Evolutionary conservation across 2,888 invertebrate species (phyloP), one percentile per base, ranked within the genome.

Genomic region (Drosophila multiciliata): DNA sequence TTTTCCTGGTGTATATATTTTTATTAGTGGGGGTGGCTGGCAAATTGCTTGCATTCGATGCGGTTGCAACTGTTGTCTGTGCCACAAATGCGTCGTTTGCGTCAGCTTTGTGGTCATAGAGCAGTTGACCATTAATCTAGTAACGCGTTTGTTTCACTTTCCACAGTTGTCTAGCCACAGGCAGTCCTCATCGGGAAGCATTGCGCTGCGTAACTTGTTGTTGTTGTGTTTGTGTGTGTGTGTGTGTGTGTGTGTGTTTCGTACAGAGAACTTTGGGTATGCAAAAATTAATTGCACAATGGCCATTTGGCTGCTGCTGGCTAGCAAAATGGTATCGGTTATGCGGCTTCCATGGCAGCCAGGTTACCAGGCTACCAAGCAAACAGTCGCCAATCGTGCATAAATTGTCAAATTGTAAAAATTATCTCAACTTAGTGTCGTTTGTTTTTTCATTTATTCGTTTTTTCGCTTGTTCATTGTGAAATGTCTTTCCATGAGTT

Each of bases 321-420:
- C 36, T 36, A 17, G 54, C 17, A 23, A 53, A 35, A 35, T 53
- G 64, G 62, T 65, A 65, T 66, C 57, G 64, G 50, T 48, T 48
- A 64, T 60, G 50, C 64, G 57, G 42, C 57, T 23, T 17, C 36
- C n/a, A 55, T 29, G 23, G 23, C 23, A 45, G 45, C 40, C n/a
- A 15, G 35, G 32, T 53, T 23, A 35, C 26, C 26, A 5, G 58
- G 72, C 50, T 63, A 60, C 63, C 23, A 45, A 26, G 38, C 55
- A 55, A 23, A 8, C 78, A 74, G 69, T 72, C 66, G 72, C 66
- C 83, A 83, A 89, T 90, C 89, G 88, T 88, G 91, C 81, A 80
- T 80, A 84, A 87, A 88, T 90, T 89, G 90, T 89, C 91, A 89
- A 90, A 90, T 90, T 90, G 91, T 89, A 83, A 87, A 90, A 90